Evolutionary conservation across 2,888 invertebrate genomes (phyloP).

Genomic region (Hanleya hanleyi): DNA sequence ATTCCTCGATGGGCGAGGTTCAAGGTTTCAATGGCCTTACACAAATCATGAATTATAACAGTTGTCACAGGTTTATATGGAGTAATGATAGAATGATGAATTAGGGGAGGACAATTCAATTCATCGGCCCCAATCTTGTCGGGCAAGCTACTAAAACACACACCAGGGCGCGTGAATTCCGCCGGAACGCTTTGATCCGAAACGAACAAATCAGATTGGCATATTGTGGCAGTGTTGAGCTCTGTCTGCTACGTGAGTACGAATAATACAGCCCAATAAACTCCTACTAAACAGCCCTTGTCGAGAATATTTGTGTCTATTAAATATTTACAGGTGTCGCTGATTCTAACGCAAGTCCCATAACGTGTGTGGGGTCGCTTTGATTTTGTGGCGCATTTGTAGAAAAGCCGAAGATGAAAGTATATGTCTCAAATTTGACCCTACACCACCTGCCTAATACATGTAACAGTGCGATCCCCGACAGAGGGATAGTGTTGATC

Average conservation of each 20-base stretch:
- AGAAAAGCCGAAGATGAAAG: neutral
- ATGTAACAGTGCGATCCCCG: too few species aligned
- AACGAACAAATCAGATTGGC: conserved; percentile 3
- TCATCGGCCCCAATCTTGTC: too few species aligned
- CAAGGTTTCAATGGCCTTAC: too few species aligned
- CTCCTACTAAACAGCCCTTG: too few species aligned
- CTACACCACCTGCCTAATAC: neutral
- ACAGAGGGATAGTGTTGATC: too few species aligned
- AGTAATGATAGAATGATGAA: too few species aligned
- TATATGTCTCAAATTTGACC: neutral
- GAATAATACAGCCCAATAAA: neutral
- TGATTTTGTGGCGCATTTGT: neutral
- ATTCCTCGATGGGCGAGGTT: too few species aligned
- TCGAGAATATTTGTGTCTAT: neutral
- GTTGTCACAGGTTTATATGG: too few species aligned
- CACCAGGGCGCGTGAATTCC: neutral
- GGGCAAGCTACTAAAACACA: too few species aligned
- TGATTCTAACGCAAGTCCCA: neutral
- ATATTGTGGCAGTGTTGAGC: neutral
- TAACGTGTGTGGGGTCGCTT: neutral
- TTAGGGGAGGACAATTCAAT: neutral
- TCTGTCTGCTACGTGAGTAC: neutral
- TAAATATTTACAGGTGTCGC: neutral
- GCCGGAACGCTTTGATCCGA: neutral
- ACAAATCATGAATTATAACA: too few species aligned